Base-by-base conservation (phyloP, 2,888 invertebrate species). In the Lepeophtheirus nordmannii region DNA sequence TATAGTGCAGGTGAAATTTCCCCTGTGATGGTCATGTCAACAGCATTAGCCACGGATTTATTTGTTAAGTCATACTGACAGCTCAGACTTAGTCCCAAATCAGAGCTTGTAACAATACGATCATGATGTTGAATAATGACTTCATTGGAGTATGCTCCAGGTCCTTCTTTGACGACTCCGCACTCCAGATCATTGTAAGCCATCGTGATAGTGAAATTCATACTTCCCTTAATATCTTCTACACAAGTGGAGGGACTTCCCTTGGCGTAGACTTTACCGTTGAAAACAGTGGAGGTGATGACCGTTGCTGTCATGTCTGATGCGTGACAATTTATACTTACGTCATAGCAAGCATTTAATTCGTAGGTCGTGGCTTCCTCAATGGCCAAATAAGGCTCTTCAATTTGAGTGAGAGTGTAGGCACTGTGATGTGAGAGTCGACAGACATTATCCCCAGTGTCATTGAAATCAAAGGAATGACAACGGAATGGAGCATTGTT, bases 1-100 rank as follows among this genome's bases (percentile, higher is more conserved):
- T 87, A 86, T 68, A 91, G 80, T 62, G 87, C 87, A 65, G 87
- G 86, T 74, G 84, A 82, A 73, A 90, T 87, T 75, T 92, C 91
- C 67, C 89, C 90, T 70, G 85, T 85, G 67, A 92, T 89, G 70
- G 88, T 72, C 58, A 76, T 72, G 68, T 74, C 74, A 63, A 91
- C 89, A 76, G 90, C 89, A 76, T 91, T 92, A 68, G 89, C 85
- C 57, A 93, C 90, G 65, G 89, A 90, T 79, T 91, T 92, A 77
- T 92, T 92, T 71, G 89, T 89, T 72, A 92, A 80, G 75, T 92
- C 92, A 77, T 92, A 92, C 75, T 92, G 90, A 76, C 92, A 93
- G 70, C 90, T 89, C 68, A 93, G 89, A 60, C 90, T 89, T 67
- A 92, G 81, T 53, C 92, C 92, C 72, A 93, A 82, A 81, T 93